phyloP scores from a whole-genome alignment of 2,888 invertebrate species.

The Monoplex corrugatus region DNA sequence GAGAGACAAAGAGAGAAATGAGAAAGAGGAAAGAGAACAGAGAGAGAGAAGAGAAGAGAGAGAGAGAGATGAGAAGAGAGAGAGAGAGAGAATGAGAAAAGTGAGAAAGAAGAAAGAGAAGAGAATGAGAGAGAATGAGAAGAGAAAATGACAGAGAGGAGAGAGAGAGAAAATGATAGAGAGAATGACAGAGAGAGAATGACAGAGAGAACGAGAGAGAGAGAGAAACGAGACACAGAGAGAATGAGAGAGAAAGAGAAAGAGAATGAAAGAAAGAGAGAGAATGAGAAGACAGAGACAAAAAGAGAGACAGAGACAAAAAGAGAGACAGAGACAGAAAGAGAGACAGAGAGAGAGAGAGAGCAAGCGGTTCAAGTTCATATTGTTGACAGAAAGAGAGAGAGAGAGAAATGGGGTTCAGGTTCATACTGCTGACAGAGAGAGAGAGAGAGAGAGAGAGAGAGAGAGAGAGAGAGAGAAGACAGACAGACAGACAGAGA shows the following conservation, averaged over 20 bases:
- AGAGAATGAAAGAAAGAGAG: neutral
- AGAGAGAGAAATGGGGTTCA: constrained; percentile 8
- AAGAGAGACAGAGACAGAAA: constrained; percentile 5
- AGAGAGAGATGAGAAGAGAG: neutral
- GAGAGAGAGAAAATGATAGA: neutral
- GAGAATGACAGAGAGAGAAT: no score
- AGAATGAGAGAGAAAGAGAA: neutral
- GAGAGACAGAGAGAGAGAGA: constrained; percentile 14
- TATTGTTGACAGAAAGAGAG: constrained; percentile 20
- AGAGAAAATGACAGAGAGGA: neutral
- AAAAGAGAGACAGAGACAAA: no score
- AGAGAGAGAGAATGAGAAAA: neutral
- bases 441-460: neutral
- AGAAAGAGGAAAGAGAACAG: neutral
- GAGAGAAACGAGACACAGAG: no score
- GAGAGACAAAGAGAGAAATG: constrained; percentile 21
- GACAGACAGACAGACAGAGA: neutral
- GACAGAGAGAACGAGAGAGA: no score
- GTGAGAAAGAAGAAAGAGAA: neutral
- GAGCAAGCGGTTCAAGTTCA: no score
- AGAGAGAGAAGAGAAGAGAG: neutral
- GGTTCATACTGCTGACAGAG: no score
- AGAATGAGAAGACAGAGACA: neutral
- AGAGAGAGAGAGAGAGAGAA: neutral
- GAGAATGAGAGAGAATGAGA: neutral